A percentile compares a stretch with the other conserved stretches of the same genome.
These are phyloP conservation scores for Drosophila melanica DNA, from an alignment of 1,140 invertebrate species.

Conservation along the genomic window DNA sequence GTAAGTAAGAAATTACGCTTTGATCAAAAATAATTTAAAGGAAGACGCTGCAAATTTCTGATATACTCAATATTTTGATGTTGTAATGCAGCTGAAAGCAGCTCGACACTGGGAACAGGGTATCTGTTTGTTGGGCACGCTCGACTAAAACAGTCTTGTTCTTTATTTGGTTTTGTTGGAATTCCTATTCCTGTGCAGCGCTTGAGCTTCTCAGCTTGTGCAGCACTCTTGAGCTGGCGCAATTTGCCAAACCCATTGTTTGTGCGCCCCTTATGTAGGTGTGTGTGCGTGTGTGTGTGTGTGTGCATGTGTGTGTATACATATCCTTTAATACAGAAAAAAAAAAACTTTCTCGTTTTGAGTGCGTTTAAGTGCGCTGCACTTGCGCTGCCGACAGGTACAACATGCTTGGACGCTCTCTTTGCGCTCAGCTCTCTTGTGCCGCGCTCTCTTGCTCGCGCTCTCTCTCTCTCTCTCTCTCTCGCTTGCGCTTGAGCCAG, in stretches of 20 bases:
- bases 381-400: conserved; percentile 75
- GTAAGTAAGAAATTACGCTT: too few relatives aligned
- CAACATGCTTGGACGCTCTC: conserved; percentile 36
- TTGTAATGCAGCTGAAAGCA: too few relatives aligned
- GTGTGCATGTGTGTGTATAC: conserved; percentile 7
- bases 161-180: conserved; percentile 22
- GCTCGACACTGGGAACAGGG: too few relatives aligned
- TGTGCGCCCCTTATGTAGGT: conserved; percentile 28
- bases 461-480: conserved; percentile 18
- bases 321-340: conserved; percentile 39
- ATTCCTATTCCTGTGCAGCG: conserved; percentile 36
- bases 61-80: too few relatives aligned
- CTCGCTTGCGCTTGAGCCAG: conserved; percentile 43
- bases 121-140: too few relatives aligned
- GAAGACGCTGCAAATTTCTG: too few relatives aligned
- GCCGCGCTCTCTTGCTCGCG: conserved; percentile 16
- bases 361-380: conserved; percentile 65
- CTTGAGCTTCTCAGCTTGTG: conserved; percentile 34
- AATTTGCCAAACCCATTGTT: conserved; percentile 69
- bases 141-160: not conserved
- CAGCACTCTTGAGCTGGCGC: conserved; percentile 49
- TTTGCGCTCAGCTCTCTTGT: conserved; percentile 10
- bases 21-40: too few relatives aligned
- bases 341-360: conserved; percentile 23
- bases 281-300: not conserved